Evolutionary conservation across 2,888 invertebrate species (phyloP).

Genomic region (Ecdyonurus torrentis): DNA sequence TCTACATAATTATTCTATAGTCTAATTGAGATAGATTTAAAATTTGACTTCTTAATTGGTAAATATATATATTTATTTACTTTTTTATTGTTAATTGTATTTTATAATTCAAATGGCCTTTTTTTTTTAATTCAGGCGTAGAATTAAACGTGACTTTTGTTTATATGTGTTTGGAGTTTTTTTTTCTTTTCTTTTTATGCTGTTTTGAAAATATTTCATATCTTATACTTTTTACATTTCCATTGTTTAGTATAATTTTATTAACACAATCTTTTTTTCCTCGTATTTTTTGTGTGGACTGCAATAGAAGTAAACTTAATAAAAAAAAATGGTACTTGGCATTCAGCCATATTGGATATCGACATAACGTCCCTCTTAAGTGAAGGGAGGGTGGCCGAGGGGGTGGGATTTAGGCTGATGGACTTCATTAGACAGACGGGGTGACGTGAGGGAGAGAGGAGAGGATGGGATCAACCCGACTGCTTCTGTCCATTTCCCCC

Average conservation of each 20-base stretch:
- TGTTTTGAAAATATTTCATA: too few relatives aligned
- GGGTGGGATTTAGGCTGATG: constrained; percentile 2
- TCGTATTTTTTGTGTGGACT: too few relatives aligned
- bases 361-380: neutral
- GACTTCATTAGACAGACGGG: constrained; percentile 1
- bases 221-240: too few relatives aligned
- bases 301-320: too few relatives aligned
- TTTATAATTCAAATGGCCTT: neutral
- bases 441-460: neutral
- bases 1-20: too few relatives aligned
- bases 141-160: too few relatives aligned
- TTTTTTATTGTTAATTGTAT: neutral
- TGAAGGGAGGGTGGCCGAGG: neutral
- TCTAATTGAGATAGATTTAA: neutral
- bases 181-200: too few relatives aligned
- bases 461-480: neutral
- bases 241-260: too few relatives aligned
- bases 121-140: neutral
- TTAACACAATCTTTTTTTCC: too few relatives aligned
- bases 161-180: too few relatives aligned
- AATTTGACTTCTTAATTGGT: neutral
- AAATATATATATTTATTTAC: neutral
- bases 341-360: neutral
- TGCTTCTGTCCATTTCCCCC: neutral
- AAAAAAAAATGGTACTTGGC: too few relatives aligned